Base-by-base conservation (phyloP, 1,140 invertebrate species). In the Trichomalopsis sarcophagae region DNA sequence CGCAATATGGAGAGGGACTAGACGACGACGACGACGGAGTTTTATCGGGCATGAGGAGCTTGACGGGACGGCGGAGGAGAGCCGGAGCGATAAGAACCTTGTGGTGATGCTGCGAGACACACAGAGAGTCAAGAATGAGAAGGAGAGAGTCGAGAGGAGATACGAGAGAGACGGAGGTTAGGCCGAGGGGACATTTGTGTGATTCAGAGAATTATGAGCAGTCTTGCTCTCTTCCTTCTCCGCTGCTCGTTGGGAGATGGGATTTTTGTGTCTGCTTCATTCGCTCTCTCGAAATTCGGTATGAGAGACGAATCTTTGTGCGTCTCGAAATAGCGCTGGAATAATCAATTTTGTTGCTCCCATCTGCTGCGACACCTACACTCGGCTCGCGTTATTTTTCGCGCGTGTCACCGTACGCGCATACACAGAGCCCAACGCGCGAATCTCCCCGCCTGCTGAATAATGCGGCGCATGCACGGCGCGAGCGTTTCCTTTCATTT, bases 401-500 rank as follows among this genome's bases (percentile, higher is more conserved):
- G 11, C 47, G 47, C 11, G 14, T 50, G 47, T 14, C 11, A 50
- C 13, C 2, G 13, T 14, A 50, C 13, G 2, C 10, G 47, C 2
- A 50, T 4, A 50, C 14, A 50, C 7, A n/a, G 17, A 62, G 4
- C n/a, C 21, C 6, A 69, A 40, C 62, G 62, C 40, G 33, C 40
- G n/a, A 69, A 21, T 44, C 62, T 66, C 47, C 30, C 50, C 40
- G 47, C 17, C 27, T 44, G 33, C 33, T 69, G 44, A 78, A 78
- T 50, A 77, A 77, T 77, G 75, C 68, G 9, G 79, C 44, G 47
- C 75, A 78, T 66, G 68, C 7, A 50, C 14, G 17, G 17, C 1
- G 55, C 55, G 55, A 21, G 21, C 84, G 73, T 80, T 88, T 86
- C 17, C 33, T 79, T 82, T 85, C 55, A 50, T n/a, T n/a, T 79